Evolutionary conservation across 64 coral and sea anemone genomes (phyloP).

Genomic region (Trachythela sp.): DNA sequence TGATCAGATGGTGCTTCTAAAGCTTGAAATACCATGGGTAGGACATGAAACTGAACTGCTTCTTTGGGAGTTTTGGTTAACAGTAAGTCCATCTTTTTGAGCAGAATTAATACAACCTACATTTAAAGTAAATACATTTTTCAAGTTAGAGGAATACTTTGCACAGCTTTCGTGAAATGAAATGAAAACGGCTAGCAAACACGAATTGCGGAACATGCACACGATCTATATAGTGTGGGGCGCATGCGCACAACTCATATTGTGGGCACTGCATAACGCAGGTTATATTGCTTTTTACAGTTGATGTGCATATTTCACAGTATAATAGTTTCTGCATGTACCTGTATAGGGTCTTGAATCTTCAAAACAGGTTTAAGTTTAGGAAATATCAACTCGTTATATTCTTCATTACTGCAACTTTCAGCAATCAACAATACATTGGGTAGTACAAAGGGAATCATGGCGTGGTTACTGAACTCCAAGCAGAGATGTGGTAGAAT

Average conservation of each 20-base stretch:
- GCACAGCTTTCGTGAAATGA: neutral
- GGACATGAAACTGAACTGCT: conserved; percentile 65
- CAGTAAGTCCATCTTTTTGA: conserved; percentile 84
- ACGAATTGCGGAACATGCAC: neutral
- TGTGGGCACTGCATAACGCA: too few relatives aligned
- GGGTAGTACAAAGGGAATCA: conserved; percentile 92
- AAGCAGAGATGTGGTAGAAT: conserved; percentile 81
- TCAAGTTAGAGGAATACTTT: too few relatives aligned
- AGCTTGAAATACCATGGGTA: conserved; percentile 93
- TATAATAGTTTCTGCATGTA: too few relatives aligned
- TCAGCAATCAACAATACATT: conserved; percentile 88
- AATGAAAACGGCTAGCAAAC: neutral
- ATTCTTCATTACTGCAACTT: conserved; percentile 71
- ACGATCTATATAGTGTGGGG: too few relatives aligned
- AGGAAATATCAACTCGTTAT: conserved; percentile 65
- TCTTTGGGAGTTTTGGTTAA: conserved; percentile 89
- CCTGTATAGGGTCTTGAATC: conserved; percentile 94
- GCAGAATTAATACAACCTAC: conserved; percentile 81
- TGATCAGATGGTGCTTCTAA: conserved; percentile 71
- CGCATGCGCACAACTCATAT: too few relatives aligned
- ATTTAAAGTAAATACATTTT: neutral
- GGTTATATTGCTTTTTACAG: too few relatives aligned
- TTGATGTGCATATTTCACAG: too few relatives aligned
- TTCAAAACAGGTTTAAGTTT: conserved; percentile 95
- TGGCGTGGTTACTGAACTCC: conserved; percentile 79